A percentile compares a stretch with the other conserved stretches of the same genome.
These are phyloP conservation scores for Nemurella pictetii DNA, from an alignment of 2,888 invertebrate species.

Conservation along the genomic window DNA sequence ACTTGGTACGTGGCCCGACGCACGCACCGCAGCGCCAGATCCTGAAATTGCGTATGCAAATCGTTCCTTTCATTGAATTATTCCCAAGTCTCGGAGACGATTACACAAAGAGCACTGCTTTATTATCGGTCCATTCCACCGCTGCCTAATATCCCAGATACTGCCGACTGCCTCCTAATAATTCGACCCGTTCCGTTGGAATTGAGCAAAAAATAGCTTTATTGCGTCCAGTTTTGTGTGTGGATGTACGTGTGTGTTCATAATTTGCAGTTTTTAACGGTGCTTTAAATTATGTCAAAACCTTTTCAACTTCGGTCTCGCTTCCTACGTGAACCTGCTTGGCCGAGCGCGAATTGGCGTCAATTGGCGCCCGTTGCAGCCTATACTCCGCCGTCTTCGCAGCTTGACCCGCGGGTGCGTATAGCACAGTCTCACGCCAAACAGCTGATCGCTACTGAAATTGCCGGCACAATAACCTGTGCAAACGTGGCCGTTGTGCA, in stretches of 20 bases:
- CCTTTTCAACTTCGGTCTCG: background rate
- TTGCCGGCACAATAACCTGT: too few species aligned
- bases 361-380: background rate
- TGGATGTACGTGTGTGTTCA: background rate
- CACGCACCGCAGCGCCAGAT: background rate
- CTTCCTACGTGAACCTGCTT: background rate
- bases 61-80: conserved; percentile 4
- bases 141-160: background rate
- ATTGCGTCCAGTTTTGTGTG: background rate
- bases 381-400: too few species aligned
- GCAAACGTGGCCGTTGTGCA: too few species aligned
- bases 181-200: background rate
- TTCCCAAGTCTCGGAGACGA: background rate
- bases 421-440: background rate
- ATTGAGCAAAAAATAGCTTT: background rate
- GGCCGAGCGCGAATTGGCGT: background rate
- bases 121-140: background rate
- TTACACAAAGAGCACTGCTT: background rate
- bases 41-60: background rate
- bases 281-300: background rate
- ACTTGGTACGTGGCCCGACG: background rate
- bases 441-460: too few species aligned
- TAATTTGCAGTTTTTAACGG: background rate
- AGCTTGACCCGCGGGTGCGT: too few species aligned
- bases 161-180: background rate